A percentile compares a stretch with the other conserved stretches of the same genome.
phyloP scores from a whole-genome alignment of 2,113 vertebrate species.

The Zonotrichia leucophrys region DNA sequence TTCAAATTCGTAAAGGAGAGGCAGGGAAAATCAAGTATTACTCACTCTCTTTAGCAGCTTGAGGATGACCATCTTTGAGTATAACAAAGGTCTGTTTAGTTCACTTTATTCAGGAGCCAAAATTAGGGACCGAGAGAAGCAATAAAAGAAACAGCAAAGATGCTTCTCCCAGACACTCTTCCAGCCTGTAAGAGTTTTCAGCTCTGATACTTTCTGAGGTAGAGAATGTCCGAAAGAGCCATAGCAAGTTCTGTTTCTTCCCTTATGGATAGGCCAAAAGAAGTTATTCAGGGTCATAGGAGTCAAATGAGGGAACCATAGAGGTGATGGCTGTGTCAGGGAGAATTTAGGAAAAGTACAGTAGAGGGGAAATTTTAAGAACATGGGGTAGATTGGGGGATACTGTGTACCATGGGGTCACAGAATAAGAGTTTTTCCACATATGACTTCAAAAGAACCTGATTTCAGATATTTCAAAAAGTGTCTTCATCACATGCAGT shows the following conservation, averaged over 20 bases:
- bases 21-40: not conserved
- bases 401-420: not conserved
- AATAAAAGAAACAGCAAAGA: not conserved
- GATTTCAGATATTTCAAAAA: constrained; percentile 11
- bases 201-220: not conserved
- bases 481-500: not conserved
- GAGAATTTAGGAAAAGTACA: not conserved
- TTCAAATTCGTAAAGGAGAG: not conserved
- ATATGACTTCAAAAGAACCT: not conserved
- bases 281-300: not conserved
- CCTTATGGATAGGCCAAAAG: not conserved
- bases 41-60: not conserved
- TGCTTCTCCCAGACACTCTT: not conserved
- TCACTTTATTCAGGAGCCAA: not conserved
- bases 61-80: not conserved
- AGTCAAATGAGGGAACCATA: not conserved
- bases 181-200: not conserved
- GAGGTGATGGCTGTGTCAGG: not conserved
- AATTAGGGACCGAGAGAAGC: not conserved
- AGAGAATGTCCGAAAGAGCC: not conserved
- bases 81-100: not conserved
- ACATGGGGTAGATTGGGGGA: not conserved
- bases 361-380: not conserved
- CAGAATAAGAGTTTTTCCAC: not conserved
- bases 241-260: not conserved